phyloP scores from a whole-genome alignment of 53 echinoderm and acorn worm species.

The Pentamera pediparva region DNA sequence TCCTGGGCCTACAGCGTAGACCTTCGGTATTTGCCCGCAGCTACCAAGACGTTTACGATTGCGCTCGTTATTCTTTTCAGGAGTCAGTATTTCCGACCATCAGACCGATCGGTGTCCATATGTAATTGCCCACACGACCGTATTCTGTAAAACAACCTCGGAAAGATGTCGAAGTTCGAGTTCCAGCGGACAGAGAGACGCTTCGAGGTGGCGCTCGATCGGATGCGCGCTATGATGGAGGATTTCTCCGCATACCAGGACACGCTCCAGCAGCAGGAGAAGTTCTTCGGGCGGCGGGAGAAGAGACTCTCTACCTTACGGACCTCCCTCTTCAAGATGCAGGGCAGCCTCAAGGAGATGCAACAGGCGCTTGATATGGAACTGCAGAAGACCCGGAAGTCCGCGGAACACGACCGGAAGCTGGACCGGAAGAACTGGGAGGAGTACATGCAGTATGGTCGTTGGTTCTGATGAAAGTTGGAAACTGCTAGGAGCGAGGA shows the following conservation, averaged over 20 bases:
- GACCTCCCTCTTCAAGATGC: not conserved
- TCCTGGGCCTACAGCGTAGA: too few species aligned
- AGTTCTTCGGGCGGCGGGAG: slow-evolving; percentile 1
- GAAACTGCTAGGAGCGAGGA: too few species aligned
- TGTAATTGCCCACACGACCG: too few species aligned
- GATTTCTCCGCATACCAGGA: slow-evolving; percentile 11
- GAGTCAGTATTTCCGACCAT: too few species aligned
- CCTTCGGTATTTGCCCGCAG: too few species aligned
- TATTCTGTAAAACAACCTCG: too few species aligned
- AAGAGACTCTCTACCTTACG: not conserved
- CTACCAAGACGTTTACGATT: too few species aligned
- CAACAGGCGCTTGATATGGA: slow-evolving; percentile 5
- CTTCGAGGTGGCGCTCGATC: slow-evolving; percentile 12
- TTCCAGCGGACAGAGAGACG: slow-evolving; percentile 15
- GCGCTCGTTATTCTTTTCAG: too few species aligned
- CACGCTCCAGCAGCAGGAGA: slow-evolving; percentile 12
- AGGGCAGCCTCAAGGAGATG: slow-evolving; percentile 8
- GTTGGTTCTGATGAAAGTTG: slow-evolving; percentile 10
- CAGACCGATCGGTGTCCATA: too few species aligned
- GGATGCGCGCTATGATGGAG: slow-evolving; percentile 4
- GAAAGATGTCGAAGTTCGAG: slow-evolving; percentile 15
- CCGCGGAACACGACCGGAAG: not conserved
- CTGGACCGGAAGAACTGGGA: slow-evolving; percentile 2
- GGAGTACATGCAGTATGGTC: slow-evolving; percentile 22
- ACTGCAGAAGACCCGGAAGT: not conserved